Evolutionary conservation across 2,113 vertebrate species (phyloP).

Genomic region (Galeopterus variegatus): DNA sequence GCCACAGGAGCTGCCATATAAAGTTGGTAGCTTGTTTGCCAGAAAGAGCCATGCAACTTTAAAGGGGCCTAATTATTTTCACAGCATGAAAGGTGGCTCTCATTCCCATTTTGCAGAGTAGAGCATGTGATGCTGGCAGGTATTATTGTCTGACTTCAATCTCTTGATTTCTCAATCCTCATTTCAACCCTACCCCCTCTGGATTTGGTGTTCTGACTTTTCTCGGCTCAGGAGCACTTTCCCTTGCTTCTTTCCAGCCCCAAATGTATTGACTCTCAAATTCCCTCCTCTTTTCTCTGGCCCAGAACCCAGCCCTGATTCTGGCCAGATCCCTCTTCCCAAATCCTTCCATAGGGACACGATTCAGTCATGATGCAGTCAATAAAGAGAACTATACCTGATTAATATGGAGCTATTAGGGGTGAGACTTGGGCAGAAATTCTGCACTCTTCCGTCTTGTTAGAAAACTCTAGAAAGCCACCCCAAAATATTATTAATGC

Average conservation of each 20-base stretch:
- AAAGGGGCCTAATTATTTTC: not conserved
- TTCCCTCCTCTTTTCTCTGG: not conserved
- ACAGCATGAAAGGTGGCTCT: not conserved
- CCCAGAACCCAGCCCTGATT: not conserved
- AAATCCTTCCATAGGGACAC: not conserved
- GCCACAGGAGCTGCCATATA: not conserved
- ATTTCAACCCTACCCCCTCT: not conserved
- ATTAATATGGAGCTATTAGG: not conserved
- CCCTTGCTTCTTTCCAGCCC: not conserved
- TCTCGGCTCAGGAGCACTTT: not conserved
- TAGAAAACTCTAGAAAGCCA: conserved; percentile 32
- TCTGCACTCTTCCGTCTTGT: not conserved
- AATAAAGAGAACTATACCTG: not conserved
- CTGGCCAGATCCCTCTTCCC: not conserved
- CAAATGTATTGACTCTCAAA: not conserved
- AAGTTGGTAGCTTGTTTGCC: not conserved
- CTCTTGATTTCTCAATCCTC: not conserved
- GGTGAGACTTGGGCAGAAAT: not conserved
- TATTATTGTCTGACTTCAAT: not conserved
- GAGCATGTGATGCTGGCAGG: not conserved
- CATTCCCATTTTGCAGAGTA: not conserved
- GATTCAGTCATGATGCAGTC: not conserved
- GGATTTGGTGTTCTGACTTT: not conserved
- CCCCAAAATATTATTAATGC: not conserved
- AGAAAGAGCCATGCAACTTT: not conserved